Conservation (phyloP, 2,888 invertebrate genomes). For the Lepidocyrtoides sp. region DNA sequence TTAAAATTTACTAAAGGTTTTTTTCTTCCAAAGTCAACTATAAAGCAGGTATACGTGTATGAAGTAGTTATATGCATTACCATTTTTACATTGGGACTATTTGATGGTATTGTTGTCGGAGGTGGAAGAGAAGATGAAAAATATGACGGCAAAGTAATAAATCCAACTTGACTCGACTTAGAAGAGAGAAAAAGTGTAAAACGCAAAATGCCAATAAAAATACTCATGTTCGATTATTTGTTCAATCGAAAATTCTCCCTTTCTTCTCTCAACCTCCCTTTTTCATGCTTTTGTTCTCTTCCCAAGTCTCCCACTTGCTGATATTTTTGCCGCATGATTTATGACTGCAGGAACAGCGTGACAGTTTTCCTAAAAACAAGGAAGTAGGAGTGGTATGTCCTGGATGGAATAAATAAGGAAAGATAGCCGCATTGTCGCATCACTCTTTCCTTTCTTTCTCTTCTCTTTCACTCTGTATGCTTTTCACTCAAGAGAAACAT, state of each 20-base stretch:
- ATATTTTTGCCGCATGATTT: slow-evolving; percentile 84
- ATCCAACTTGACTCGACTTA: slow-evolving; percentile 49
- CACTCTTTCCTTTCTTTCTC: slow-evolving; percentile 30
- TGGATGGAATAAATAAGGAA: slow-evolving; percentile 73
- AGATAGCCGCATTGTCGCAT: slow-evolving; percentile 76
- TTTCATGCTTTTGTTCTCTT: slow-evolving; percentile 4
- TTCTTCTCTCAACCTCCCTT: neutral
- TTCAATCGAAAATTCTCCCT: slow-evolving; percentile 64
- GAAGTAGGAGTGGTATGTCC: slow-evolving; percentile 67
- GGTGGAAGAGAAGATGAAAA: slow-evolving; percentile 60
- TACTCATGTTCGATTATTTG: slow-evolving; percentile 76
- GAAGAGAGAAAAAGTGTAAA: slow-evolving; percentile 62
- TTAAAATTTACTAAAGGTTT: too few relatives aligned
- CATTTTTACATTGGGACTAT: too few relatives aligned
- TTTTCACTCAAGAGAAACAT: slow-evolving; percentile 28
- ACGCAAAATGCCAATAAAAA: slow-evolving; percentile 75
- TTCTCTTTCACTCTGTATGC: neutral
- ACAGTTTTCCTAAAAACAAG: slow-evolving; percentile 84
- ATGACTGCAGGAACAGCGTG: slow-evolving; percentile 84
- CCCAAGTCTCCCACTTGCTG: slow-evolving; percentile 41
- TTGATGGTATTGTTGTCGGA: slow-evolving; percentile 22
- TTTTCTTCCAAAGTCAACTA: neutral
- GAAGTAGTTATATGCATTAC: too few relatives aligned
- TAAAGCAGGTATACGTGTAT: neutral
- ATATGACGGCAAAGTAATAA: slow-evolving; percentile 70